Evolutionary conservation across 1,140 invertebrate species (phyloP), one percentile per base, ranked within the genome.

Genomic region (Drosophila malerkotliana): DNA sequence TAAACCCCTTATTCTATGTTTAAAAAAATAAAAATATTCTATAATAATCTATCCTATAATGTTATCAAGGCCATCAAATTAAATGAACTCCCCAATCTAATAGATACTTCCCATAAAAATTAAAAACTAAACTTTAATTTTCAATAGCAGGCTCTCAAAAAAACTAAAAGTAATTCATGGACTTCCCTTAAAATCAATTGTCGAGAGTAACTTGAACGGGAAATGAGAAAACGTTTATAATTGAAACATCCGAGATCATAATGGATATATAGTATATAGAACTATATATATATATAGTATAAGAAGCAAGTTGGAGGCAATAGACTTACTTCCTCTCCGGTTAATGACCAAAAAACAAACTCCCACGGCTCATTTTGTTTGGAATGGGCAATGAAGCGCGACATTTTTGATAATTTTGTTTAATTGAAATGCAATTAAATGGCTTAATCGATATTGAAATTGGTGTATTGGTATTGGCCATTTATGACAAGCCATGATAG

Each of bases 371-470:
- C 41, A 26, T 52, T 55, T 54, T 54, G 47, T 18, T 54, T 49
- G 60, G 48, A 51, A 44, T 57, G 48, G 51, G 63, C 84, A 89
- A 77, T 79, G 84, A 77, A 84, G 83, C 83, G 79, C 37, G 41
- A 79, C 57, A 83, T 77, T 77, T 68, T 67, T 47, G 47, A 2
- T 21, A 21, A 21, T 21, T 21, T 21, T 21, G 21, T 2, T 55
- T 87, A 87, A 87, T 87, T 87, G 78, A 81, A 74, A 67, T 77
- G 67, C 83, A 88, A 88, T 89, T 83, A 89, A 77, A 72, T 69
- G 47, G 66, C 58, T 67, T 66, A 60, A 74, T 80, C 69, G 49
- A 12, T 58, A 41, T 55, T 49, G 28, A 15, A 45, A 32, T 41
- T 48, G 63, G 15, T 39, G n/a, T 39, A 18, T 24, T 48, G 28